Conservation (phyloP, 2,888 invertebrate genomes). For the Acleris cristana region DNA sequence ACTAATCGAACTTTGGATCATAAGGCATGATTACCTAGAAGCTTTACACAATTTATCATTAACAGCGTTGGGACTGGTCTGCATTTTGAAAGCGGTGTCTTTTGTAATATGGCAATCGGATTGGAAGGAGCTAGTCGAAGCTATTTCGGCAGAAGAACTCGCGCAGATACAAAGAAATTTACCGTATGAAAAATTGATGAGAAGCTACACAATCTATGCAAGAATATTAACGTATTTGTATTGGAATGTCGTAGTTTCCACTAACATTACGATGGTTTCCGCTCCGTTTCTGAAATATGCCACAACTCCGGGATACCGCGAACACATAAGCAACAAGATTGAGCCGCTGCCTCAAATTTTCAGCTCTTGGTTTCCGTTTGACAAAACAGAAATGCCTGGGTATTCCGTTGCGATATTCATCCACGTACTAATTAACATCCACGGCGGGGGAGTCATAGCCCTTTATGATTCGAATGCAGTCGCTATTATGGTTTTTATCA, state of each 20-base stretch:
- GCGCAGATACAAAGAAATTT: constrained; percentile 46
- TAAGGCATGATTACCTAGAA: constrained; percentile 54
- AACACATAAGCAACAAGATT: constrained; percentile 50
- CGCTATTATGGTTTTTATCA: constrained; percentile 63
- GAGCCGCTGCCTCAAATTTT: constrained; percentile 62
- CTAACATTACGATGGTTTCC: constrained; percentile 49
- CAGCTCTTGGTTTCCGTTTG: constrained; percentile 68
- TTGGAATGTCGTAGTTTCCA: constrained; percentile 56
- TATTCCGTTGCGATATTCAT: constrained; percentile 52
- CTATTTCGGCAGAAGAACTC: constrained; percentile 55
- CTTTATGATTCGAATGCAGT: constrained; percentile 60
- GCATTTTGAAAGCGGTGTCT: constrained; percentile 51
- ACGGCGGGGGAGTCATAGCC: constrained; percentile 58
- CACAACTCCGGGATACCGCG: constrained; percentile 49
- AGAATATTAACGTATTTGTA: constrained; percentile 57
- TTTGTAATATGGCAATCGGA: constrained; percentile 45
- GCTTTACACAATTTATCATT: constrained; percentile 58
- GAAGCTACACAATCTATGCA: constrained; percentile 57
- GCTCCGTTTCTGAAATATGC: constrained; percentile 57
- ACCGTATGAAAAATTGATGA: constrained; percentile 44
- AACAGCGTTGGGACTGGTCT: constrained; percentile 51
- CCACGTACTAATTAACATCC: constrained; percentile 54
- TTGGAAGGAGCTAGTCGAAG: constrained; percentile 47
- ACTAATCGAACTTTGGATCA: constrained; percentile 54
- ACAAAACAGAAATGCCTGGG: constrained; percentile 60